Conservation (phyloP, 2,113 vertebrate genomes). For the Chamaetylas fuelleborni region DNA sequence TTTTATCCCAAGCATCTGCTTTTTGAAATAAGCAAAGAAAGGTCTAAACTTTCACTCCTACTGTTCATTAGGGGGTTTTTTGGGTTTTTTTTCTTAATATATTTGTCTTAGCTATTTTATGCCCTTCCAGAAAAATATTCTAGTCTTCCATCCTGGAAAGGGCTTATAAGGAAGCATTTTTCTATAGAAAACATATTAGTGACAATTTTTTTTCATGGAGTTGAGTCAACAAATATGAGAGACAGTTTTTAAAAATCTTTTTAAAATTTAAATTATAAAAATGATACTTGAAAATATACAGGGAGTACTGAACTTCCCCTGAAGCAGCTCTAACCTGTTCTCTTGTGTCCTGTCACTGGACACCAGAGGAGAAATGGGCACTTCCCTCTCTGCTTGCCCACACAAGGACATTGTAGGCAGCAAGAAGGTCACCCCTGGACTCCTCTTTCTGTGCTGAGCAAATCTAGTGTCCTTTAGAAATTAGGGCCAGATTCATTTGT, state of each 20-base stretch:
- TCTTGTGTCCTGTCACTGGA: fast-evolving
- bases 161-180: background rate
- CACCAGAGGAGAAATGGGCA: too few relatives aligned
- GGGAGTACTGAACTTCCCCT: background rate
- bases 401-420: background rate
- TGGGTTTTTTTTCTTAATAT: background rate
- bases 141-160: background rate
- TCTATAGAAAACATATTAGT: background rate
- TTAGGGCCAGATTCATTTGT: background rate
- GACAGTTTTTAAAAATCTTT: background rate
- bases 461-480: background rate
- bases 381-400: background rate
- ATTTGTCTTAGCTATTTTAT: background rate
- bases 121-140: background rate
- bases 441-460: background rate
- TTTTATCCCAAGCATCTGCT: background rate
- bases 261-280: background rate
- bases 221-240: background rate
- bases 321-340: background rate
- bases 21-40: background rate
- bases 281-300: background rate
- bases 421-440: background rate
- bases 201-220: background rate
- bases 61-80: background rate
- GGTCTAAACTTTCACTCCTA: background rate